A percentile compares a stretch with the other conserved stretches of the same genome.
Evolutionary conservation across 2,797 vertebrate genomes (phyloP).

Genomic region (Carapus acus): DNA sequence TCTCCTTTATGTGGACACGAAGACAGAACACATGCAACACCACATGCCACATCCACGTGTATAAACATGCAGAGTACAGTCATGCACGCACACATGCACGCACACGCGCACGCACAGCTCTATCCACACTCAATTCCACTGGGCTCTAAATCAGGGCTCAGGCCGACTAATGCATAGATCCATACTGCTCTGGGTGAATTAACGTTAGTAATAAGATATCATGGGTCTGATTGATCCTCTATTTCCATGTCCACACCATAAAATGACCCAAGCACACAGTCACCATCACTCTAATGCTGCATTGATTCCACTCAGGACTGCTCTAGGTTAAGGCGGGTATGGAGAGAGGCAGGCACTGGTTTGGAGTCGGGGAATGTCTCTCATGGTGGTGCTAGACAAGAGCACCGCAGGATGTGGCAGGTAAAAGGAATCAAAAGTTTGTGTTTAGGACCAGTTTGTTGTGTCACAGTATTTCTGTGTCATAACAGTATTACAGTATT

Average conservation of each 20-base stretch:
- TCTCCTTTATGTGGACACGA: no score
- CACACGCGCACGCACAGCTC: slow-evolving; percentile 20
- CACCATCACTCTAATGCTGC: slow-evolving; percentile 83
- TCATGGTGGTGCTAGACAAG: no score
- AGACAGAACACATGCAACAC: slow-evolving; percentile 14
- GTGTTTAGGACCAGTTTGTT: no score
- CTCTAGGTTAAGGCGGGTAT: slow-evolving; percentile 39
- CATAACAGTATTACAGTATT: no score
- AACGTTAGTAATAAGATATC: slow-evolving; percentile 98
- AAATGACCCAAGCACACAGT: slow-evolving; percentile 86
- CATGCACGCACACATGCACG: slow-evolving; percentile 11
- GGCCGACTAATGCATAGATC: slow-evolving; percentile 85
- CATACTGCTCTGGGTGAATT: slow-evolving; percentile 94
- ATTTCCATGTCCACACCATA: slow-evolving; percentile 83
- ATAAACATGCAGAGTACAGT: slow-evolving; percentile 9
- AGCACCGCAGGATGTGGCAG: no score
- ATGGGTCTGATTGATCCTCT: slow-evolving; percentile 93
- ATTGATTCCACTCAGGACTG: slow-evolving; percentile 78
- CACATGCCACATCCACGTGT: slow-evolving; percentile 5
- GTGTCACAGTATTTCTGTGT: no score
- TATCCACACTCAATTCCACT: slow-evolving; percentile 48
- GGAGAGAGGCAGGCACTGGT: slow-evolving; percentile 21
- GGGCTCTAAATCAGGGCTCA: slow-evolving; percentile 71
- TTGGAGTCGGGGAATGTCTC: neutral
- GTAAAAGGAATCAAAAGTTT: no score